A percentile compares a stretch with the other conserved stretches of the same genome.
These are phyloP conservation scores for Mylabris phalerata DNA, from an alignment of 1,140 invertebrate species.

Conservation along the genomic window DNA sequence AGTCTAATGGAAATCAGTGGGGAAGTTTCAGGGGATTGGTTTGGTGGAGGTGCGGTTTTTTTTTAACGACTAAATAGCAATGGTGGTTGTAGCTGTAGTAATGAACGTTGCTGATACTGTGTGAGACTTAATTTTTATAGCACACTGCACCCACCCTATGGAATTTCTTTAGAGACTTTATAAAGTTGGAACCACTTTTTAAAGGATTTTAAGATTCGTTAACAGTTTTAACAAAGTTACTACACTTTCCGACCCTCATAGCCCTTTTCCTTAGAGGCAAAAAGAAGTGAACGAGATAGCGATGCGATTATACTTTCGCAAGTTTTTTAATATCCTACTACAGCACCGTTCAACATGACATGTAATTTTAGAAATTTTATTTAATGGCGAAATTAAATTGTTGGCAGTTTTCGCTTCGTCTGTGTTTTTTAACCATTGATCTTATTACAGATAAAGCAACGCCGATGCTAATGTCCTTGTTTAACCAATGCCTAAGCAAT, in stretches of 20 bases:
- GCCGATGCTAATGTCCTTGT: too few relatives aligned
- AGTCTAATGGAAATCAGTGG: constrained; percentile 35
- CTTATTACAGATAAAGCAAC: constrained; percentile 4
- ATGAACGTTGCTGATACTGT: constrained; percentile 32
- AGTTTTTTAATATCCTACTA: constrained; percentile 35
- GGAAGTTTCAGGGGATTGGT: background rate
- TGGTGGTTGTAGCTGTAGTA: constrained; percentile 11
- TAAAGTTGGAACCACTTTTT: constrained; percentile 36
- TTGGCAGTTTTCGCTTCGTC: constrained; percentile 9
- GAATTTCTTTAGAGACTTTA: constrained; percentile 29
- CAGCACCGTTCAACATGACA: constrained; percentile 29
- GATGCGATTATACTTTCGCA: constrained; percentile 32
- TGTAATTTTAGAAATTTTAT: constrained; percentile 32
- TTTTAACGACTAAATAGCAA: constrained; percentile 35
- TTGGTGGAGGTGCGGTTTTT: constrained; percentile 16
- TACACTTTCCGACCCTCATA: constrained; percentile 28
- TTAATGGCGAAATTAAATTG: constrained; percentile 24
- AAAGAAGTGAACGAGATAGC: constrained; percentile 16
- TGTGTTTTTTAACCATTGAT: constrained; percentile 9
- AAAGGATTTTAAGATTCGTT: constrained; percentile 40
- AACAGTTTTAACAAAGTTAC: constrained; percentile 39
- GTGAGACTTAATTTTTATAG: constrained; percentile 39
- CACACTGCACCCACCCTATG: constrained; percentile 16
- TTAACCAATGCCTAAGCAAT: too few relatives aligned
- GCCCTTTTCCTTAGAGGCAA: constrained; percentile 8